Conservation (phyloP, 2,113 vertebrate genomes). For the Phylloscopus whistleri region DNA sequence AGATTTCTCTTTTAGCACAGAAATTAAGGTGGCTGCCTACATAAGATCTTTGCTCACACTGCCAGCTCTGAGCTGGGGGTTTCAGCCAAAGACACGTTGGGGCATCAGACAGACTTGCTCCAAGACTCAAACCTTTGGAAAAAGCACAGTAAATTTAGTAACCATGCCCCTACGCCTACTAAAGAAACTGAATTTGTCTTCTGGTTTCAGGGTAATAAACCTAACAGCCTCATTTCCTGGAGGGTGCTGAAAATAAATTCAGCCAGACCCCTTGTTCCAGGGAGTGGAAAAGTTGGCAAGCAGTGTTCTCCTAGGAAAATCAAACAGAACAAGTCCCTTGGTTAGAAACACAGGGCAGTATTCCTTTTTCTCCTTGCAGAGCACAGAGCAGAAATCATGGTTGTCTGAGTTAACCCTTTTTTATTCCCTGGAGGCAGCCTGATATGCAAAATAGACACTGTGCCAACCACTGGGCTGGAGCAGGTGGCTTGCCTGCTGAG, state of each 20-base stretch:
- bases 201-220: conserved; percentile 17
- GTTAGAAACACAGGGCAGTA: neutral
- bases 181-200: neutral
- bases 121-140: neutral
- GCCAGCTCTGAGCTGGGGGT: neutral
- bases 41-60: neutral
- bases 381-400: neutral
- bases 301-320: neutral
- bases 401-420: neutral
- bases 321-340: neutral
- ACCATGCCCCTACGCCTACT: neutral
- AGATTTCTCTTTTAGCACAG: neutral
- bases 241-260: conserved; percentile 37
- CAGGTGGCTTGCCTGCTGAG: neutral
- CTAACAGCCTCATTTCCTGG: conserved; percentile 26
- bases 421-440: neutral
- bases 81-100: neutral
- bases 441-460: neutral
- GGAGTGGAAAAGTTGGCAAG: conserved; percentile 1
- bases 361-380: neutral
- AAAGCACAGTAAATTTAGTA: conserved; percentile 16
- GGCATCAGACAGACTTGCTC: neutral
- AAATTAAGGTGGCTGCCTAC: neutral
- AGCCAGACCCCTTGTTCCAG: neutral
- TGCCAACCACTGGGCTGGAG: neutral